phyloP scores from a whole-genome alignment of 1,140 invertebrate species.

The Anastatus disparis region DNA sequence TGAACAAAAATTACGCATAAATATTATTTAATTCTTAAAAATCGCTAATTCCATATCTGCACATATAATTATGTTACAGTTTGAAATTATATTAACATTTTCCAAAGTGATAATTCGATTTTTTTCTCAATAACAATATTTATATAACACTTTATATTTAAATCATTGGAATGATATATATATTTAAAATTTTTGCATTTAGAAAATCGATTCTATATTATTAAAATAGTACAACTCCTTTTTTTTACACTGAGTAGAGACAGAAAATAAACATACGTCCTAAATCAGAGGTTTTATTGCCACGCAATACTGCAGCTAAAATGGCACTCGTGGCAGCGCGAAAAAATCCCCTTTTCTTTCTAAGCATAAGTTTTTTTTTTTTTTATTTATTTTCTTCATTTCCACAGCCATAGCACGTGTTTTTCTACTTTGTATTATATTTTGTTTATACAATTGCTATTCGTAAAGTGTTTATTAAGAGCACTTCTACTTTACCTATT shows the following conservation, averaged over 20 bases:
- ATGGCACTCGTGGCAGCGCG: slow-evolving; percentile 32
- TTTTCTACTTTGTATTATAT: not conserved
- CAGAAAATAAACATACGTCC: not conserved
- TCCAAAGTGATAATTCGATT: too few species aligned
- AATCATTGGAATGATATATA: too few species aligned
- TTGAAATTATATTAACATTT: too few species aligned
- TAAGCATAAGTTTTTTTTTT: slow-evolving; percentile 17
- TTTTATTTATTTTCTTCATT: slow-evolving; percentile 19
- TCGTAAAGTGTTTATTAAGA: not conserved
- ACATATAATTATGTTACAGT: too few species aligned
- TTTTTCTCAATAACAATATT: too few species aligned
- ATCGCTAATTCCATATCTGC: too few species aligned
- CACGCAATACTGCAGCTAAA: slow-evolving; percentile 10
- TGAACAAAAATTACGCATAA: too few species aligned
- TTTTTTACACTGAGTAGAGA: not conserved
- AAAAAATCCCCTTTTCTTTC: not conserved
- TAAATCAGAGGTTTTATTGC: slow-evolving; percentile 5
- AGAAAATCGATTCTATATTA: slow-evolving; percentile 17
- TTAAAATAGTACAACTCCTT: not conserved
- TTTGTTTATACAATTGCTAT: slow-evolving; percentile 9
- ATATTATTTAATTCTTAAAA: too few species aligned
- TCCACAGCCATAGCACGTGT: slow-evolving; percentile 37
- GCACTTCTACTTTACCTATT: not conserved
- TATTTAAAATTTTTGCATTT: too few species aligned
- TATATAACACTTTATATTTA: too few species aligned